Evolutionary conservation across 2,797 vertebrate genomes (phyloP).

Genomic region (Ibycter americanus): DNA sequence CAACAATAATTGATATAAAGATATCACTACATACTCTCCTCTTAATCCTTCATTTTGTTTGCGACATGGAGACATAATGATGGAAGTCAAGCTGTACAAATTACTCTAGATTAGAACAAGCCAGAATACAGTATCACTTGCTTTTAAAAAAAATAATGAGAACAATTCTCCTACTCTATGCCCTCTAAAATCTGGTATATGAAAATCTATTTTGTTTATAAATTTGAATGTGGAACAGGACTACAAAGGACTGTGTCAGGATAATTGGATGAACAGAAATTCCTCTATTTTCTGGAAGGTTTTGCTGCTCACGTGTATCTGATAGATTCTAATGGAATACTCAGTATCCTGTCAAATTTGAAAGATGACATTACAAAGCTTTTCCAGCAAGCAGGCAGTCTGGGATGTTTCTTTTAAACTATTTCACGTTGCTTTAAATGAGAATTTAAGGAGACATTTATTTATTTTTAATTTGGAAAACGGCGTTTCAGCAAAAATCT

Average conservation of each 20-base stretch:
- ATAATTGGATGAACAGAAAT: slow-evolving; percentile 38
- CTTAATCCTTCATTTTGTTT: neutral
- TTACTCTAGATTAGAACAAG: neutral
- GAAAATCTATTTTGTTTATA: neutral
- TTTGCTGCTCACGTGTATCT: neutral
- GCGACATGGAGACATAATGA: neutral
- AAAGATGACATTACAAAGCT: slow-evolving; percentile 39
- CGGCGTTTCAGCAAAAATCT: neutral
- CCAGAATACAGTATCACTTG: neutral
- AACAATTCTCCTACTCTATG: neutral
- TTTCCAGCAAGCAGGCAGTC: neutral
- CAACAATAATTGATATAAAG: neutral
- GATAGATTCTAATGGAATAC: slow-evolving; percentile 45
- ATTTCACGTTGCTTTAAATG: neutral
- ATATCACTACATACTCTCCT: neutral
- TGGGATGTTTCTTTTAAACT: neutral
- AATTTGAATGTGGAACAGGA: neutral
- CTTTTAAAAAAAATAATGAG: neutral
- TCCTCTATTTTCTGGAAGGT: neutral
- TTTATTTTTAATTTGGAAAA: slow-evolving; percentile 46
- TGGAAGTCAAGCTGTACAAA: neutral
- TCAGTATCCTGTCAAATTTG: slow-evolving; percentile 21
- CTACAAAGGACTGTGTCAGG: slow-evolving; percentile 20
- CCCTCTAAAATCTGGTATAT: neutral
- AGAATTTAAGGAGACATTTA: slow-evolving; percentile 18